A percentile compares a stretch with the other conserved stretches of the same genome.
Conservation (phyloP, 1,140 invertebrate genomes). For the Pachypsylla venusta region DNA sequence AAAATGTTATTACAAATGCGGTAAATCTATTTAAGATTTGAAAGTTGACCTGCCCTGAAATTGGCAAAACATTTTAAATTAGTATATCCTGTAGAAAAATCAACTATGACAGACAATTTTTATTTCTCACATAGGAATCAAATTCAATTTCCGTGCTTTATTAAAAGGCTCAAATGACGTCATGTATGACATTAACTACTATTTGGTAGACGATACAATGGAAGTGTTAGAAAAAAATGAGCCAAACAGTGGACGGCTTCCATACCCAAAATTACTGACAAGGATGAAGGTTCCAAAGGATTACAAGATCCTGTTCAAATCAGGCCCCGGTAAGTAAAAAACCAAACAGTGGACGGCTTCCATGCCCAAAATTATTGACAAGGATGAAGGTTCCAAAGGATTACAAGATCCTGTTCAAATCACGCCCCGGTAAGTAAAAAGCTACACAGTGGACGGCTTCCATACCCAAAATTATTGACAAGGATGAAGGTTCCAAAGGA, state of each 20-base stretch:
- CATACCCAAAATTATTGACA: not conserved
- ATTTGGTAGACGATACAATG: conserved; percentile 2
- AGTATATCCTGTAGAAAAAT: no score
- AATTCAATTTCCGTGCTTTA: not conserved
- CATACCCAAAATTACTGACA: not conserved
- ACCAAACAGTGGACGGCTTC: not conserved
- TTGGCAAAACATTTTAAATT: no score
- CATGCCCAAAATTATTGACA: not conserved
- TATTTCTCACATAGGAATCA: no score
- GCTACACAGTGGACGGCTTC: not conserved
- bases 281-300: not conserved
- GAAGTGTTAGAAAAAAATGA: not conserved
- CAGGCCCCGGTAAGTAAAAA: not conserved
- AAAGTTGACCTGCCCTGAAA: no score
- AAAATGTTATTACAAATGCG: no score
- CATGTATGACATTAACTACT: not conserved
- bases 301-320: not conserved
- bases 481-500: not conserved
- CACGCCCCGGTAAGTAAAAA: not conserved
- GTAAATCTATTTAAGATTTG: no score
- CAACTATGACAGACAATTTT: no score
- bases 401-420: not conserved
- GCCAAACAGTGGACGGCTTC: not conserved
- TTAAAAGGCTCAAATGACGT: not conserved
- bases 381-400: not conserved